Percentiles rank a stretch among this genome's conserved stretches.
phyloP scores from a whole-genome alignment of 2,113 vertebrate species.

The Alexandromys fortis region DNA sequence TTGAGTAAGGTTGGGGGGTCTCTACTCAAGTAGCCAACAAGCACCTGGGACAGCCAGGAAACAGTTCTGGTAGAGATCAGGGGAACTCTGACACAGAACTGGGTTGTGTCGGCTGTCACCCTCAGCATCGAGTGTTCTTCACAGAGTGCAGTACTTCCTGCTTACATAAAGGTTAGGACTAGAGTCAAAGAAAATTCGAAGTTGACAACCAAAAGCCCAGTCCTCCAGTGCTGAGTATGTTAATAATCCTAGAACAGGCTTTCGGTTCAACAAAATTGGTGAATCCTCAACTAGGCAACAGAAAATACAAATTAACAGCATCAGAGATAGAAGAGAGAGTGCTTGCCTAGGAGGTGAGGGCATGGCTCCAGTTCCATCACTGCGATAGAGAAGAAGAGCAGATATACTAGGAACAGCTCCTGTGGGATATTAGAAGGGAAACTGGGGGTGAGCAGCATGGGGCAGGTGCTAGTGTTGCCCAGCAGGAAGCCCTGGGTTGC shows the following conservation, averaged over 20 bases:
- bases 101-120: background rate
- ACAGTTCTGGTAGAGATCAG: background rate
- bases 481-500: background rate
- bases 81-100: slow-evolving; percentile 1
- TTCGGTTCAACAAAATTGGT: background rate
- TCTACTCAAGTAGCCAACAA: slow-evolving; percentile 1
- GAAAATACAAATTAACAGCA: slow-evolving; percentile 6
- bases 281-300: slow-evolving; percentile 31
- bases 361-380: background rate
- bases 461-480: background rate
- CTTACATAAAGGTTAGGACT: background rate
- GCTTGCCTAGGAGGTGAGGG: background rate
- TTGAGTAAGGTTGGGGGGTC: background rate
- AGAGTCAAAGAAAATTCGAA: background rate
- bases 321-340: background rate
- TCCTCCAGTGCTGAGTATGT: slow-evolving; percentile 1
- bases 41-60: background rate
- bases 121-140: slow-evolving; percentile 10
- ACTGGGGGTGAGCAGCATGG: background rate
- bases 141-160: background rate
- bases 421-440: background rate
- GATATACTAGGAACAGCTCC: background rate
- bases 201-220: slow-evolving; percentile 26
- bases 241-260: slow-evolving; percentile 26
- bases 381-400: background rate